Evolutionary conservation across 2,797 vertebrate genomes (phyloP), one percentile per base, ranked within the genome.

Genomic region (Enteromius fasciolatus): DNA sequence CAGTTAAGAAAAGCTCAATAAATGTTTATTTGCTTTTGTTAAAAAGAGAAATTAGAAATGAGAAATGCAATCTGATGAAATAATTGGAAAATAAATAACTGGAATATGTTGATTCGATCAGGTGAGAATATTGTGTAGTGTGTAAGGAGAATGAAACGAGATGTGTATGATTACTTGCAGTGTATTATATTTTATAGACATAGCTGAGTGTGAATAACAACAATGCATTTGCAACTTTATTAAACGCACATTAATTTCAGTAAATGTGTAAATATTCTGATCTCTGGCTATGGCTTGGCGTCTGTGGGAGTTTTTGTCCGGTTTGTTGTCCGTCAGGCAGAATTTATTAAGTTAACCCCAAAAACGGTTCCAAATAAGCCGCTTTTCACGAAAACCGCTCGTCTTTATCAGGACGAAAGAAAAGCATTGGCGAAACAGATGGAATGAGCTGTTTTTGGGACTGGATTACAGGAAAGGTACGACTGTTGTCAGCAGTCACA

Each of bases 401-500:
- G 18, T 33, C 18, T 73, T 52, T n/a, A n/a, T 73, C 5, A 36
- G 18, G 31, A 33, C 7, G 23, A 41, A 61, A 41, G 50, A 76
- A 76, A 76, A 59, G 20, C 54, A 59, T 10, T n/a, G 11, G 18
- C 1, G 0, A 52, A 76, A 41, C 52, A 59, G 33, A 59, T 76
- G 73, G 50, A 39, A 59, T 59, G 36, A 25, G 73, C 36, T 36
- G 59, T 59, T 59, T 59, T 59, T 59, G n/a, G 20, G 23, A 59
- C 48, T 76, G 73, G 14, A 59, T 76, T 59, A 76, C 54, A 41
- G 52, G 36, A 76, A 59, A 76, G 52, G 15, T 41, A n/a, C 0
- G 70, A 28, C 48, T 75, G 12, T 59, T 33, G 0, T 59, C 33
- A 23, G 33, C n/a, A 39, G 12, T n/a, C 50, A 59, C 33, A 75